A percentile compares a stretch with the other conserved stretches of the same genome.
Conservation (phyloP, 2,797 vertebrate species). For the Geotrypetes seraphini region DNA sequence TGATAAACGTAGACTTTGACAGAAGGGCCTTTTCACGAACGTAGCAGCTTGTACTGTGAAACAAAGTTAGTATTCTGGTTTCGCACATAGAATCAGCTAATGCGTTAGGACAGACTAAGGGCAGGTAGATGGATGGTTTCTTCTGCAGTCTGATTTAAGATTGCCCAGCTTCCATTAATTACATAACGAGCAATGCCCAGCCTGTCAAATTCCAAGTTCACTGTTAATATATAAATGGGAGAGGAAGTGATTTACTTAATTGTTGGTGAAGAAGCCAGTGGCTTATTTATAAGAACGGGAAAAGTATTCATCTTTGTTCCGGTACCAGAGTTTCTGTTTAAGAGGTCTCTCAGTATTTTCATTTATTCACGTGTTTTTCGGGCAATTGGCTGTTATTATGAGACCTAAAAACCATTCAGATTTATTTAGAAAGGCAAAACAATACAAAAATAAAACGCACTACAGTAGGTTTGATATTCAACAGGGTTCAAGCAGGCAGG, state of each 20-base stretch:
- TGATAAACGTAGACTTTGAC: neutral
- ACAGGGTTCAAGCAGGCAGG: too few relatives aligned
- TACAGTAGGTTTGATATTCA: too few relatives aligned
- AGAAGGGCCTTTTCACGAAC: too few relatives aligned
- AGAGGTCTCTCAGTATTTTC: conserved; percentile 20
- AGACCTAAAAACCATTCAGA: too few relatives aligned
- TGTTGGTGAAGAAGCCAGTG: conserved; percentile 11
- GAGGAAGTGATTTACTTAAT: conserved; percentile 23
- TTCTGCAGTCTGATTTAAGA: neutral
- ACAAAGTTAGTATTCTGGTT: neutral
- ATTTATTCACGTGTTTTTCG: neutral
- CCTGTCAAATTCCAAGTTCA: conserved; percentile 19
- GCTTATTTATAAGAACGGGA: conserved; percentile 23
- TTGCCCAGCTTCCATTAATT: conserved; percentile 10
- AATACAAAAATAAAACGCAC: too few relatives aligned
- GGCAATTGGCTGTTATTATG: too few relatives aligned
- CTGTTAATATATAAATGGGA: conserved; percentile 15
- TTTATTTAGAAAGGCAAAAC: conserved; percentile 6
- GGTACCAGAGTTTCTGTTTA: conserved; percentile 3
- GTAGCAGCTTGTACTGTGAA: conserved; percentile 1
- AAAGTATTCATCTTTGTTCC: conserved; percentile 22
- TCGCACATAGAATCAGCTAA: neutral
- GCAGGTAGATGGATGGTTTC: neutral
- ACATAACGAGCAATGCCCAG: conserved; percentile 8
- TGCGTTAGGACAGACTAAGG: neutral